Evolutionary conservation across 2,113 vertebrate species (phyloP).

Genomic region (Hyla sarda): DNA sequence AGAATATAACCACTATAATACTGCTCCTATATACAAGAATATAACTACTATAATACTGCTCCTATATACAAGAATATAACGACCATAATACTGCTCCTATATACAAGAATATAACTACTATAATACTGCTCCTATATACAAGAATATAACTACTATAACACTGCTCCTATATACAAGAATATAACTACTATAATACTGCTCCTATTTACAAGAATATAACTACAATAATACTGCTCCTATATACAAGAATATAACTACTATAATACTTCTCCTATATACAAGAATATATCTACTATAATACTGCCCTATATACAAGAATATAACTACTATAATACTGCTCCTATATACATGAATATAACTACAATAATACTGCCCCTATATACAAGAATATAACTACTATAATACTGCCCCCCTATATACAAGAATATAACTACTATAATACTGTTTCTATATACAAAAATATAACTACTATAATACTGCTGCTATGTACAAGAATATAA

Average conservation of each 20-base stretch:
- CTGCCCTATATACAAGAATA: slow-evolving; percentile 3
- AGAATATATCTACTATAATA: slow-evolving; percentile 17
- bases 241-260: too few species aligned
- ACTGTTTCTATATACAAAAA: too few species aligned
- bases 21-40: not conserved
- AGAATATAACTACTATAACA: slow-evolving; percentile 7
- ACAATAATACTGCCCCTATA: too few species aligned
- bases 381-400: too few species aligned
- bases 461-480: too few species aligned
- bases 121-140: not conserved
- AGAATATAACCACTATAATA: slow-evolving; percentile 7
- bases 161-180: not conserved
- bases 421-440: too few species aligned
- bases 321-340: too few species aligned
- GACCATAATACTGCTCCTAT: not conserved
- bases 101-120: not conserved
- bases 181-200: slow-evolving; percentile 6
- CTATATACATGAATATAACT: too few species aligned
- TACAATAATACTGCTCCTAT: not conserved
- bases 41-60: too few species aligned
- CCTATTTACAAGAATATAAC: not conserved
- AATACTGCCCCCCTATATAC: too few species aligned
- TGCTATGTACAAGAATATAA: too few species aligned
- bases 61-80: too few species aligned
- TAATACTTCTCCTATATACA: not conserved